Conservation (phyloP, 35 echinoderm and acorn worm species). For the Acanthaster planci region DNA sequence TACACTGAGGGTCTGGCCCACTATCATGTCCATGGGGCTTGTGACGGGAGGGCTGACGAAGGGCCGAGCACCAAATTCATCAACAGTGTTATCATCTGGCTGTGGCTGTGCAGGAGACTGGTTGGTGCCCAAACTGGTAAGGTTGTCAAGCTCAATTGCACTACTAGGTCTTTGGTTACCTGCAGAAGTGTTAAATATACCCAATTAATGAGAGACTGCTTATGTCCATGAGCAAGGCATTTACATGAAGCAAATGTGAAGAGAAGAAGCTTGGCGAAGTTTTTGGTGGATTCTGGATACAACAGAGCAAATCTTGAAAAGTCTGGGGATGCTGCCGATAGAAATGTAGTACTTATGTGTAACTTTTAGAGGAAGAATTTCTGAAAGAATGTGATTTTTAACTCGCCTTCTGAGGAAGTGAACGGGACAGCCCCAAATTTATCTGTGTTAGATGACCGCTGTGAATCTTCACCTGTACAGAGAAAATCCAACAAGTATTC, state of each 20-base stretch:
- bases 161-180: constrained; percentile 15
- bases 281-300: too few relatives aligned
- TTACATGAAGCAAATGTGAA: too few relatives aligned
- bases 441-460: constrained; percentile 24
- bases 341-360: too few relatives aligned
- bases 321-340: too few relatives aligned
- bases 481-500: too few relatives aligned
- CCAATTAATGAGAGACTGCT: not conserved
- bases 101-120: constrained; percentile 5
- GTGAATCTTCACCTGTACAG: not conserved
- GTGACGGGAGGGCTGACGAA: constrained; percentile 35
- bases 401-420: constrained; percentile 48
- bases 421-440: constrained; percentile 66
- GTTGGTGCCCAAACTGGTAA: constrained; percentile 13
- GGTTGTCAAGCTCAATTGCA: constrained; percentile 53
- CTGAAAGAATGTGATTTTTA: not conserved
- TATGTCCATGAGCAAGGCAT: too few relatives aligned
- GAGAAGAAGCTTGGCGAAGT: too few relatives aligned
- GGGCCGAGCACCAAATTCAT: constrained; percentile 68
- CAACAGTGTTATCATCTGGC: constrained; percentile 17
- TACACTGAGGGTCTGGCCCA: not conserved
- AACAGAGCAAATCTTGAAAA: too few relatives aligned
- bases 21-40: constrained; percentile 26
- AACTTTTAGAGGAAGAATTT: too few relatives aligned
- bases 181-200: not conserved